These are phyloP conservation scores for Isaurus tuberculatus DNA, from an alignment of 92 coral and sea anemone species.

Conservation along the genomic window DNA sequence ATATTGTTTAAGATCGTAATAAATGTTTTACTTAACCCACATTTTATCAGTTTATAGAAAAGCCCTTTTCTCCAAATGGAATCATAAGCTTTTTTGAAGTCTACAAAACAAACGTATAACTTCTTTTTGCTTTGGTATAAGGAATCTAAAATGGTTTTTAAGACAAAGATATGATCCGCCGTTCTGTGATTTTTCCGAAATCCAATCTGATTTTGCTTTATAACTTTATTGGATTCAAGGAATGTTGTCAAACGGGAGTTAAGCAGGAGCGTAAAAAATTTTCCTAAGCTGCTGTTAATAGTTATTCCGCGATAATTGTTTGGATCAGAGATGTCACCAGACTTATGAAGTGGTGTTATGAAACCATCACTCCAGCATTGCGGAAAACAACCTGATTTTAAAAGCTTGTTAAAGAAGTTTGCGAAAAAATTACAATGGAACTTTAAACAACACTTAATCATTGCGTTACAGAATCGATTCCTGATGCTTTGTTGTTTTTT, in stretches of 20 bases:
- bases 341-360: constrained; percentile 8
- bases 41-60: too few species aligned
- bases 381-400: constrained; percentile 4
- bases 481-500: too few species aligned
- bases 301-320: constrained; percentile 40
- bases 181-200: constrained; percentile 24
- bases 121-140: constrained; percentile 5
- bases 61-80: constrained; percentile 49
- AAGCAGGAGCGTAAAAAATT: constrained; percentile 26
- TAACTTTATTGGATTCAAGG: too few species aligned
- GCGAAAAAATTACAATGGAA: background rate
- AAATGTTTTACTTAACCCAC: too few species aligned
- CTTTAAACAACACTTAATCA: too few species aligned
- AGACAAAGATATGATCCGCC: constrained; percentile 22
- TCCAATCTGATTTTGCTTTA: background rate
- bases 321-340: constrained; percentile 16
- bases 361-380: constrained; percentile 12
- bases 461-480: too few species aligned
- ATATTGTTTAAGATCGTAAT: too few species aligned
- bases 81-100: constrained; percentile 56
- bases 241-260: constrained; percentile 37
- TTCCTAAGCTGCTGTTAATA: constrained; percentile 29
- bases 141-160: constrained; percentile 30
- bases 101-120: constrained; percentile 24
- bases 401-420: background rate